Percentiles rank a stretch among this genome's conserved stretches.
Conservation (phyloP, 1,140 invertebrate genomes). For the Drosophila insularis region DNA sequence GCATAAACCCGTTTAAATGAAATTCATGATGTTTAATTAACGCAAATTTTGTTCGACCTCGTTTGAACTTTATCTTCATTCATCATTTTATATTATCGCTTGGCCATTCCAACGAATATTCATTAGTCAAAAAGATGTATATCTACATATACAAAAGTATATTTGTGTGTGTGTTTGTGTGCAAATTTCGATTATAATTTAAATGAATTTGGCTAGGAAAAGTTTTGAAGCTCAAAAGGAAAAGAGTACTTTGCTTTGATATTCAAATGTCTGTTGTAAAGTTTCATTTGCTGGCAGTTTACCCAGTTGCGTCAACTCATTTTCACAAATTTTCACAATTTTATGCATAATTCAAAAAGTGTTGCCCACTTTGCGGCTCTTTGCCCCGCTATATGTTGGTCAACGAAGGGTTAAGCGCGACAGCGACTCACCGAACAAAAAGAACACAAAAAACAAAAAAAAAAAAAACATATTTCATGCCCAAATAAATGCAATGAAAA, state of each 20-base stretch:
- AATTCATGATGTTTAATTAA: not conserved
- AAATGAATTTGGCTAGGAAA: conserved; percentile 49
- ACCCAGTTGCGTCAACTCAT: conserved; percentile 54
- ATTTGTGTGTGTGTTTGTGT: not conserved
- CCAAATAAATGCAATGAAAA: conserved; percentile 80
- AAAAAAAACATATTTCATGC: conserved; percentile 61
- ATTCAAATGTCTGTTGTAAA: conserved; percentile 72
- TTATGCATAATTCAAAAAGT: conserved; percentile 79
- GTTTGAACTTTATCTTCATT: not conserved
- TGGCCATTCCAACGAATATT: not conserved
- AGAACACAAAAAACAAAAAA: not conserved
- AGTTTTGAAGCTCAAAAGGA: conserved; percentile 20
- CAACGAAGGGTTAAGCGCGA: conserved; percentile 60
- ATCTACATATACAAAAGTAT: not conserved
- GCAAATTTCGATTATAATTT: conserved; percentile 55
- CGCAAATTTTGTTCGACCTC: not conserved
- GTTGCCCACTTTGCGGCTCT: conserved; percentile 33
- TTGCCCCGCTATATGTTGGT: conserved; percentile 10
- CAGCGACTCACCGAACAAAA: not conserved
- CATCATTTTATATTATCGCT: not conserved
- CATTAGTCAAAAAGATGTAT: conserved; percentile 1
- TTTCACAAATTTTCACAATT: conserved; percentile 58
- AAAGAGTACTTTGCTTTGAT: conserved; percentile 68
- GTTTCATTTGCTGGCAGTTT: conserved; percentile 42
- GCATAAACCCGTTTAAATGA: not conserved